These are phyloP conservation scores for Sturnira hondurensis DNA, from an alignment of 2,113 vertebrate species.

Conservation along the genomic window DNA sequence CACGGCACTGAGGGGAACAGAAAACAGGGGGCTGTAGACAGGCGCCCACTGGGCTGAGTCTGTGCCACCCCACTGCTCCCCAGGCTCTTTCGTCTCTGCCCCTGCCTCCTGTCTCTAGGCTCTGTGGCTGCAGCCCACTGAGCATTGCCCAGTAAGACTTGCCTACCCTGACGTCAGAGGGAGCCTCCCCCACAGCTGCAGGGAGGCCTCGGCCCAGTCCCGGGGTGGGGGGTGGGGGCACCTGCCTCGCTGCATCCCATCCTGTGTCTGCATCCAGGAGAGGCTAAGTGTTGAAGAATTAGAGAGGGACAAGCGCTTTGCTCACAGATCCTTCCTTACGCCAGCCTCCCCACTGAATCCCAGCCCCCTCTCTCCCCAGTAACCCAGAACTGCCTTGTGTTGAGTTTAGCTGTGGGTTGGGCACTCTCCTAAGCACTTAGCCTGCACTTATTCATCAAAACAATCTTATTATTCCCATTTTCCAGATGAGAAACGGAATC, in stretches of 20 bases:
- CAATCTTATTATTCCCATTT: neutral
- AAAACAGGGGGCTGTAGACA: accelerated
- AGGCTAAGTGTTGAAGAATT: neutral
- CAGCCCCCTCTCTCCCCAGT: neutral
- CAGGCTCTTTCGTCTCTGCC: neutral
- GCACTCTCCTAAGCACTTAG: neutral
- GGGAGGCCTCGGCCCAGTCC: neutral
- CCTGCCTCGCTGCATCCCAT: neutral
- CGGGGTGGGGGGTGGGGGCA: too few relatives aligned
- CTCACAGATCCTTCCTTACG: neutral
- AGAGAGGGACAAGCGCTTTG: neutral
- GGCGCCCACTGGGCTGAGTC: neutral
- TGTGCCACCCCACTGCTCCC: too few relatives aligned
- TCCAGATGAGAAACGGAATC: neutral
- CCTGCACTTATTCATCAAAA: neutral
- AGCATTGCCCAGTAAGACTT: accelerated
- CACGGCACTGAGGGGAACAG: neutral
- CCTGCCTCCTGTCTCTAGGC: neutral
- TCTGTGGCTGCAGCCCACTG: neutral
- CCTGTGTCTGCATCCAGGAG: neutral
- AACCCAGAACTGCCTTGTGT: neutral
- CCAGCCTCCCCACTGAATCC: too few relatives aligned
- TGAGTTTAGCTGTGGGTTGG: neutral
- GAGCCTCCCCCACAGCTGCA: neutral
- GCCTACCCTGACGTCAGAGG: accelerated